Conservation (phyloP, 2,888 invertebrate species). For the Empis livida region DNA sequence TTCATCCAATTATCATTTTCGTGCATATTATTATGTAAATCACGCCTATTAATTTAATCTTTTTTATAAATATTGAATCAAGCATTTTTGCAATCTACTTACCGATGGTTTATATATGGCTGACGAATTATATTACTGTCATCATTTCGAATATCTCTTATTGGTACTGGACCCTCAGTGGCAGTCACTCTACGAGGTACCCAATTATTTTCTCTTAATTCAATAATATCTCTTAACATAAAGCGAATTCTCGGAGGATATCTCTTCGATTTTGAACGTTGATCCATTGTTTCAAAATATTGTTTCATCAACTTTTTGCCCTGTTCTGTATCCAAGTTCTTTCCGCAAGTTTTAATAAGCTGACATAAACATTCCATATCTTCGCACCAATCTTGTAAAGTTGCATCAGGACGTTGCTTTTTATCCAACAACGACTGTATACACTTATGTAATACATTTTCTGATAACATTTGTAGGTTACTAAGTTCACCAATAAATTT, state of each 20-base stretch:
- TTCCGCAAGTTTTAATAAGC: constrained; percentile 96
- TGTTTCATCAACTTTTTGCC: constrained; percentile 88
- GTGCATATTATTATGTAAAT: constrained; percentile 35
- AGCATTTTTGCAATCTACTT: not conserved
- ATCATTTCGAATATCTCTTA: constrained; percentile 65
- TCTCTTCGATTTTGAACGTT: constrained; percentile 66
- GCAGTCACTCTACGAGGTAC: constrained; percentile 74
- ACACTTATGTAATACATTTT: constrained; percentile 84
- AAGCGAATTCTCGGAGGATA: constrained; percentile 89
- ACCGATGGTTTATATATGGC: constrained; percentile 26
- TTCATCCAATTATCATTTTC: constrained; percentile 37
- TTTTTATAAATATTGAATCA: no score
- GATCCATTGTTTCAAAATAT: constrained; percentile 90
- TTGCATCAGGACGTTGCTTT: constrained; percentile 47
- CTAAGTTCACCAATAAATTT: constrained; percentile 96
- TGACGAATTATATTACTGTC: constrained; percentile 32
- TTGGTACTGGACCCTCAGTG: constrained; percentile 88
- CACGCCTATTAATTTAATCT: constrained; percentile 26
- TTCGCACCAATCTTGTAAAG: constrained; percentile 71
- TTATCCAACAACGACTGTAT: constrained; percentile 81
- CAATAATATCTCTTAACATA: constrained; percentile 94
- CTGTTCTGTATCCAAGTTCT: constrained; percentile 89
- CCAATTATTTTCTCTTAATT: constrained; percentile 86
- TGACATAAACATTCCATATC: constrained; percentile 98
- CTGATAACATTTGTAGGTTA: constrained; percentile 90